Base-by-base conservation (phyloP, 2,113 vertebrate genomes). In the Cyanoramphus novaezelandiae region DNA sequence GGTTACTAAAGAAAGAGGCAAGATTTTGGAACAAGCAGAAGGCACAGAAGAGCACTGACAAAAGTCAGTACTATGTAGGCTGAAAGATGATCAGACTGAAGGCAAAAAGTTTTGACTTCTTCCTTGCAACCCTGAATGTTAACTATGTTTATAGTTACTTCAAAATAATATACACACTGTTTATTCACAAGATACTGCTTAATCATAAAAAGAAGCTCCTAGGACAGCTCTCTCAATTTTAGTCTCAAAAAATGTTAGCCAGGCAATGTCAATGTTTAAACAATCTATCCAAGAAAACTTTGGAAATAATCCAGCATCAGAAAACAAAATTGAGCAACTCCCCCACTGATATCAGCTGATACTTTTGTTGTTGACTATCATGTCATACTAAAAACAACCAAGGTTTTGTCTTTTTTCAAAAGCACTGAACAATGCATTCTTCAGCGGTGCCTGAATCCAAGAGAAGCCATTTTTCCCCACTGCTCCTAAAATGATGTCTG, bases 291-390 rank as follows among this genome's bases (percentile, higher is more conserved):
- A 82, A 88, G 74, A 57, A 91, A 76, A 67, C 29, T 60, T 57
- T 64, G 80, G 52, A 91, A 95, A 94, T 47, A 87, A 62, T 79
- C 74, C 86, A 96, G 65, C 74, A 67, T 77, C 80, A 65, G 52
- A 68, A 93, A 88, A 92, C 11, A 82, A 82, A 94, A 82, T 0
- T 33, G 47, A 74, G 57, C 55, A 76, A 81, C 55, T 83, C 16
- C 24, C 35, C 25, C 35, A 29, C 27, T 60, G 39, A 11, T 24
- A 72, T 17, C 50, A 60, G 83, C 43, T 69, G 62, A 29, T 74
- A 50, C 43, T 75, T 91, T 67, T 44, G 59, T 23, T 82, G 35
- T 44, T 57, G 59, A 59, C 39, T 93, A 17, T 53, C 15, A 71
- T 10, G 12, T 49, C 84, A 53, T 17, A 46, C 75, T 89, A 78